Percentiles rank a stretch among this genome's conserved stretches.
These are phyloP conservation scores for Telmatherina bonti DNA, from an alignment of 2,797 vertebrate genomes.

Conservation along the genomic window DNA sequence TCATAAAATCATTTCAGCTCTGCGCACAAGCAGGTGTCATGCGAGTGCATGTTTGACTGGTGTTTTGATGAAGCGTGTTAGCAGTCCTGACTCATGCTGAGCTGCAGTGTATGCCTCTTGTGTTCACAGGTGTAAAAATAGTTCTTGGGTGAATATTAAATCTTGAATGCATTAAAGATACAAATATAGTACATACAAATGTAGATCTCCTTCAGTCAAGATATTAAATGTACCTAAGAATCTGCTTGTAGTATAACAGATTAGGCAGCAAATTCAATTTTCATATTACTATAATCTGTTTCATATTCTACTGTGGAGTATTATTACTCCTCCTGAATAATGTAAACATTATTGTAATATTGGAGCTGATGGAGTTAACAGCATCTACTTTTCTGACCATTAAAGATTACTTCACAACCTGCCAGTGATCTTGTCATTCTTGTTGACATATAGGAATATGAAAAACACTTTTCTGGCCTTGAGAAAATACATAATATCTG, in stretches of 20 bases:
- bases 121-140: conserved; percentile 78
- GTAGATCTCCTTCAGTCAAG: neutral
- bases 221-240: neutral
- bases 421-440: neutral
- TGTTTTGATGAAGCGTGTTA: conserved; percentile 16
- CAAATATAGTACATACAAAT: neutral
- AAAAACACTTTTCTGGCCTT: neutral
- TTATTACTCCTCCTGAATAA: neutral
- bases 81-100: conserved; percentile 30
- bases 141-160: conserved; percentile 23
- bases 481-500: neutral
- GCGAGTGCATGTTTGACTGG: neutral
- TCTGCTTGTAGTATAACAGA: neutral
- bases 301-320: neutral
- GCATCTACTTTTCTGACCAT: neutral
- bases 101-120: conserved; percentile 50
- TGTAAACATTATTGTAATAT: neutral
- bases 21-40: conserved; percentile 11
- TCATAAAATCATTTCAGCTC: neutral
- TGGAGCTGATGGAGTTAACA: neutral
- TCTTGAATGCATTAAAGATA: neutral
- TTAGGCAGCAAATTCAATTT: neutral
- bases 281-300: neutral
- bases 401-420: neutral
- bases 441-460: neutral